phyloP scores from a whole-genome alignment of 2,797 vertebrate genomes.

The Smutsia gigantea region DNA sequence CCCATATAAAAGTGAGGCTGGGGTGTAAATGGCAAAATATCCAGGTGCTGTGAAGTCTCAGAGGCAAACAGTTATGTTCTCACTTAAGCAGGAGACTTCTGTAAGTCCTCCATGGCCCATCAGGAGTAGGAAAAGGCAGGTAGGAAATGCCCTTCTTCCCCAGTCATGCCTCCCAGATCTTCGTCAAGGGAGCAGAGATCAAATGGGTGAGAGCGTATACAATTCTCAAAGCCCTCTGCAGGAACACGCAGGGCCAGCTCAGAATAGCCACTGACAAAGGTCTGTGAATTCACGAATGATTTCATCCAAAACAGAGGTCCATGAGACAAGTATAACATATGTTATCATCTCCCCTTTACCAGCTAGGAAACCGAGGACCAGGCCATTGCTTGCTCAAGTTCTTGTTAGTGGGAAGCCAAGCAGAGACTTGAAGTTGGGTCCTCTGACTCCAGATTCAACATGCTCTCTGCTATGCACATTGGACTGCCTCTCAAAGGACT shows the following conservation, averaged over 20 bases:
- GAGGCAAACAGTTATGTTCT: too few relatives aligned
- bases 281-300: background rate
- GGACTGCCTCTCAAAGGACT: background rate
- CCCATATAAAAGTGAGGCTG: background rate
- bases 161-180: background rate
- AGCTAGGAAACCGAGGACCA: background rate
- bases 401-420: background rate
- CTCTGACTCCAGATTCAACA: background rate
- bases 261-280: background rate
- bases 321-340: background rate
- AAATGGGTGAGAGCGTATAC: accelerated
- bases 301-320: background rate
- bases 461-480: background rate
- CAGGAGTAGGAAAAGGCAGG: background rate
- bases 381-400: background rate
- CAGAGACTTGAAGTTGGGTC: background rate
- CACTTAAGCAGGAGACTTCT: background rate
- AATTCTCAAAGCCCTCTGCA: background rate
- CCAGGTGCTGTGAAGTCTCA: too few relatives aligned
- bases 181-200: background rate
- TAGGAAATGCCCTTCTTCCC: background rate
- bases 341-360: background rate
- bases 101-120: accelerated
- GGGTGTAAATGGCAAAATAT: background rate
- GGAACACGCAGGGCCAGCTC: background rate